Evolutionary conservation across 2,797 vertebrate species (phyloP).

Genomic region (Lycodopsis pacificus): DNA sequence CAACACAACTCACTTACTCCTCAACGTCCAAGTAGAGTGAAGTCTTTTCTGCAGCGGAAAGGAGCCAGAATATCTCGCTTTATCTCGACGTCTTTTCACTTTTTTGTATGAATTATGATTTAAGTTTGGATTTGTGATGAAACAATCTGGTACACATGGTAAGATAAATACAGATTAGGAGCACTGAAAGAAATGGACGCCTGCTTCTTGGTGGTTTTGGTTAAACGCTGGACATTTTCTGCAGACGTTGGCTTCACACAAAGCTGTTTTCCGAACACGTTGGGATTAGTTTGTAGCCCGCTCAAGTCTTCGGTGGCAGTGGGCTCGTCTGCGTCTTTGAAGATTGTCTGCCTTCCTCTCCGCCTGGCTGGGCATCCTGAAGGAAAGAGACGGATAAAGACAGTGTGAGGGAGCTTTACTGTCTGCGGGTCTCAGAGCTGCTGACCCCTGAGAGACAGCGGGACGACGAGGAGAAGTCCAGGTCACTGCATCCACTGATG

Average conservation of each 20-base stretch:
- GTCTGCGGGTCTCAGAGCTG: conserved; percentile 6
- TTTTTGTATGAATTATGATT: conserved; percentile 22
- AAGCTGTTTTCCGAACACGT: conserved; percentile 28
- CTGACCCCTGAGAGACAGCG: conserved; percentile 26
- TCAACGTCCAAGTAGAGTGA: conserved; percentile 12
- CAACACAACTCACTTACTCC: conserved; percentile 20
- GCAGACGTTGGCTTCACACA: conserved; percentile 26
- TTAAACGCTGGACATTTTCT: conserved; percentile 7
- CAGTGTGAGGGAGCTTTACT: conserved; percentile 39
- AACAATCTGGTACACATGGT: neutral
- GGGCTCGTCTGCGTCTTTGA: conserved; percentile 52
- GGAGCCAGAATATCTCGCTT: conserved; percentile 3
- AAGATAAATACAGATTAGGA: conserved; percentile 1
- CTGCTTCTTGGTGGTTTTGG: conserved; percentile 10
- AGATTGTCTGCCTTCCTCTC: conserved; percentile 50
- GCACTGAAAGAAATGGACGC: neutral
- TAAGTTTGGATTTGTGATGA: neutral
- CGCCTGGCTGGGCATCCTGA: conserved; percentile 41
- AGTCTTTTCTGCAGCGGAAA: conserved; percentile 23
- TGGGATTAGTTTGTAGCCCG: conserved; percentile 32
- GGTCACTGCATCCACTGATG: neutral
- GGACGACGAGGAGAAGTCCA: neutral
- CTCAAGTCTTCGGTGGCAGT: conserved; percentile 43
- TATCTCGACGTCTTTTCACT: neutral
- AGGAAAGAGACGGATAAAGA: conserved; percentile 45